Percentiles rank a stretch among this genome's conserved stretches.
Conservation (phyloP, 1,140 invertebrate species). For the Nomia melanderi region DNA sequence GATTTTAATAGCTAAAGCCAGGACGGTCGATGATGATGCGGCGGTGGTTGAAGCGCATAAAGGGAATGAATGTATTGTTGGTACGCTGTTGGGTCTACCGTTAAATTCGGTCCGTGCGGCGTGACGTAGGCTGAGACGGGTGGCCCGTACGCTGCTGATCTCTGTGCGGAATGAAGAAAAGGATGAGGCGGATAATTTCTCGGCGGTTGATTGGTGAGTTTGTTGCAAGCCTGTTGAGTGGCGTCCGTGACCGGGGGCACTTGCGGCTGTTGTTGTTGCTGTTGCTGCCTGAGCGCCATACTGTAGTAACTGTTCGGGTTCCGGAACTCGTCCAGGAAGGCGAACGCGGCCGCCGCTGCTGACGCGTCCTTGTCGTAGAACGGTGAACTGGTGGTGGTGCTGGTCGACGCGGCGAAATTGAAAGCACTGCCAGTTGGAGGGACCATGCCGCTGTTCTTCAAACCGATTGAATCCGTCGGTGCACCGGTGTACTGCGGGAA, state of each 20-base stretch:
- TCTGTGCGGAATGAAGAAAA: slow-evolving; percentile 76
- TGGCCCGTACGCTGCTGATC: slow-evolving; percentile 74
- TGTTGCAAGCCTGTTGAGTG: slow-evolving; percentile 73
- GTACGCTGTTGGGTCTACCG: slow-evolving; percentile 76
- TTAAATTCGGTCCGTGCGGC: slow-evolving; percentile 75
- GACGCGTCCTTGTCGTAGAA: slow-evolving; percentile 78
- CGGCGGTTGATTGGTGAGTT: slow-evolving; percentile 72
- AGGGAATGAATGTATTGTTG: slow-evolving; percentile 78
- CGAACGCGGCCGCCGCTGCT: slow-evolving; percentile 73
- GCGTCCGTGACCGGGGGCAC: slow-evolving; percentile 62
- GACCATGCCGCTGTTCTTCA: slow-evolving; percentile 72
- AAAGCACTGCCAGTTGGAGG: slow-evolving; percentile 74
- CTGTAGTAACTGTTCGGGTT: slow-evolving; percentile 78
- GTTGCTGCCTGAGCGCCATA: slow-evolving; percentile 72
- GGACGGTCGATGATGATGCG: slow-evolving; percentile 77
- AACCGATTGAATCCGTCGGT: slow-evolving; percentile 63
- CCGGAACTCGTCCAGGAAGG: slow-evolving; percentile 76
- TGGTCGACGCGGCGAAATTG: slow-evolving; percentile 73
- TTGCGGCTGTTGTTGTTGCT: slow-evolving; percentile 71
- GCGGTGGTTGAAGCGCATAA: slow-evolving; percentile 74
- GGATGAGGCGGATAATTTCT: slow-evolving; percentile 77
- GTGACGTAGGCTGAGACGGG: slow-evolving; percentile 76
- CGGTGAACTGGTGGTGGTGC: slow-evolving; percentile 67
- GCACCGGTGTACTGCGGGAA: slow-evolving; percentile 70
- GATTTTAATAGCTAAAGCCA: slow-evolving; percentile 76